These are phyloP conservation scores for Philotrypesis tridentata DNA, from an alignment of 1,140 invertebrate species.

Conservation along the genomic window DNA sequence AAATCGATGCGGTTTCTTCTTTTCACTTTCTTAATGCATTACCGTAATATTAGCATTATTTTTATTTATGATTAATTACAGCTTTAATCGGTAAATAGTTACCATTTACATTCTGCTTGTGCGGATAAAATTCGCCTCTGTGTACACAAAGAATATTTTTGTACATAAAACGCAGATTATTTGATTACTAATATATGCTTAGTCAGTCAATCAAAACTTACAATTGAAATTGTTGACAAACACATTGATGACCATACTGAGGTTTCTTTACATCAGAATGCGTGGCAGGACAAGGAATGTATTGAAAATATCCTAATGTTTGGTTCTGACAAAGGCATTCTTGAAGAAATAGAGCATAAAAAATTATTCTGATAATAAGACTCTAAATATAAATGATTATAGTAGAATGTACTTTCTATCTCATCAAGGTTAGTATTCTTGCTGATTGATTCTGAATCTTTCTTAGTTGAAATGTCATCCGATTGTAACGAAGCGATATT, in stretches of 20 bases:
- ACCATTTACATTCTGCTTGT: neutral
- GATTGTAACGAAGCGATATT: constrained; percentile 57
- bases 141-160: neutral
- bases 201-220: constrained; percentile 1
- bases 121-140: neutral
- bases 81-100: constrained; percentile 12
- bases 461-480: constrained; percentile 46
- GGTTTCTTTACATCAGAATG: constrained; percentile 5
- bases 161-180: neutral
- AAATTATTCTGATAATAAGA: neutral
- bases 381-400: neutral
- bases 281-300: neutral
- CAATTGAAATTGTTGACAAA: constrained; percentile 19
- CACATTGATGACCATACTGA: neutral
- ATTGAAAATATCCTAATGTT: neutral
- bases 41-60: neutral
- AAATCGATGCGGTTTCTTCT: constrained; percentile 46
- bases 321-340: constrained; percentile 26
- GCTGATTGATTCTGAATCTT: constrained; percentile 4
- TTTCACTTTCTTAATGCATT: constrained; percentile 36
- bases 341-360: constrained; percentile 24
- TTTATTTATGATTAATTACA: neutral
- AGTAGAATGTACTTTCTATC: constrained; percentile 2
- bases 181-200: neutral
- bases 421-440: constrained; percentile 6